Base-by-base conservation (phyloP, 2,888 invertebrate genomes). In the Chymomyza amoena region DNA sequence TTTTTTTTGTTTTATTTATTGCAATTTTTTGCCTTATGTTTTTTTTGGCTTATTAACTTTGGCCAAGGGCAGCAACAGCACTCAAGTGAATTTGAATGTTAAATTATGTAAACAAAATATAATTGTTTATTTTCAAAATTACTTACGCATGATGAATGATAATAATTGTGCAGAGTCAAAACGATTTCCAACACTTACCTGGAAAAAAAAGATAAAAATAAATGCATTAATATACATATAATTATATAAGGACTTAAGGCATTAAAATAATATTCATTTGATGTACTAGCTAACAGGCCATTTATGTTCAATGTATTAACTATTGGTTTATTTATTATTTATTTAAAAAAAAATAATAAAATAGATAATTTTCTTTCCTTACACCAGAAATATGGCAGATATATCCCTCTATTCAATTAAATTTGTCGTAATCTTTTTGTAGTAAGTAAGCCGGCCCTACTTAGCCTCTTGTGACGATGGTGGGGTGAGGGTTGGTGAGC, bases 131-230 rank as follows among this genome's bases (percentile, higher is more conserved):
- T 45, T 45, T 45, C 13, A 45, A 45, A 45, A 45, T 45, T 45
- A 45, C 39, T 13, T 45, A 45, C 39, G 39, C 39, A 13, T 13
- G 39, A 45, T 45, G 39, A 45, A 13, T 45, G 39, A 45, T 45
- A 7, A 45, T 45, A 13, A 45, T 13, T 10, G 39, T 4, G 13
- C 39, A 13, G 3, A 10, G 16, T 7, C 32, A 57, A 64, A 56
- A 50, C n/a, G n/a, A 10, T 65, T 54, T 60, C 36, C 7, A n/a
- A 6, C 64, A 84, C 84, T 88, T 84, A 88, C 87, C 88, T 88
- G 69, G 0, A 88, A 88, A 45, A 65, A 61, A 64, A 62, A n/a
- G 6, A 61, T 15, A 5, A 63, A 18, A 62, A 16, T 25, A 25
- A 45, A 13, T 59, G 28, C 36, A 25, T 50, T 54, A 15, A 36